phyloP scores from a whole-genome alignment of 2,888 invertebrate genomes.

The Sphaeridia pumilis region DNA sequence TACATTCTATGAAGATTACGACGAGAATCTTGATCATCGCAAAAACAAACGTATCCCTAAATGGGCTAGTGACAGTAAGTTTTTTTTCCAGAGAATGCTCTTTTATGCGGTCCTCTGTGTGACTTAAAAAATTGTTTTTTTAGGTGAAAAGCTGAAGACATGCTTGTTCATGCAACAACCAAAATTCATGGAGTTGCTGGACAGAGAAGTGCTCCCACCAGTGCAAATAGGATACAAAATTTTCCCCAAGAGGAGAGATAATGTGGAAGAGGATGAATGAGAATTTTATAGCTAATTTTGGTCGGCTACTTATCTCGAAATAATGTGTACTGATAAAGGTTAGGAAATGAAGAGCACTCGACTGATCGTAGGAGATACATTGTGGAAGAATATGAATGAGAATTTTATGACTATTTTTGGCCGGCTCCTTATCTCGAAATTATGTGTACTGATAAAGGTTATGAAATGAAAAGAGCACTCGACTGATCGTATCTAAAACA shows the following conservation, averaged over 20 bases:
- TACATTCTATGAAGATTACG: constrained; percentile 27
- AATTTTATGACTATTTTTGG: no score
- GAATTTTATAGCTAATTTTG: no score
- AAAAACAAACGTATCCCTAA: constrained; percentile 27
- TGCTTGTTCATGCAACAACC: constrained; percentile 12
- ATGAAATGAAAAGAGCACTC: no score
- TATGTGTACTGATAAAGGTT: no score
- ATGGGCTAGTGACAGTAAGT: constrained; percentile 30
- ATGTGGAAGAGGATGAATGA: no score
- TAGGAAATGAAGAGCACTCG: no score
- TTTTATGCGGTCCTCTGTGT: background rate
- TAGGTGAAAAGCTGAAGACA: background rate
- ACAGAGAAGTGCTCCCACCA: background rate
- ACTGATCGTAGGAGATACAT: no score
- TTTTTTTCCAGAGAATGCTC: background rate
- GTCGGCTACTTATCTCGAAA: no score
- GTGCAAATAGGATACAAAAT: constrained; percentile 8
- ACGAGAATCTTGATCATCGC: constrained; percentile 29
- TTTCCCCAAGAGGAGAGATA: constrained; percentile 10
- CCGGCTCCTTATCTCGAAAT: no score
- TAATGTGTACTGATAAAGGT: no score
- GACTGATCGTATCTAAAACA: no score
- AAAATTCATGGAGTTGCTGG: constrained; percentile 4
- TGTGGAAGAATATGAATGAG: no score
- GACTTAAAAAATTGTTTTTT: background rate